phyloP scores from a whole-genome alignment of 2,797 vertebrate species.

The Cottoperca gobio region DNA sequence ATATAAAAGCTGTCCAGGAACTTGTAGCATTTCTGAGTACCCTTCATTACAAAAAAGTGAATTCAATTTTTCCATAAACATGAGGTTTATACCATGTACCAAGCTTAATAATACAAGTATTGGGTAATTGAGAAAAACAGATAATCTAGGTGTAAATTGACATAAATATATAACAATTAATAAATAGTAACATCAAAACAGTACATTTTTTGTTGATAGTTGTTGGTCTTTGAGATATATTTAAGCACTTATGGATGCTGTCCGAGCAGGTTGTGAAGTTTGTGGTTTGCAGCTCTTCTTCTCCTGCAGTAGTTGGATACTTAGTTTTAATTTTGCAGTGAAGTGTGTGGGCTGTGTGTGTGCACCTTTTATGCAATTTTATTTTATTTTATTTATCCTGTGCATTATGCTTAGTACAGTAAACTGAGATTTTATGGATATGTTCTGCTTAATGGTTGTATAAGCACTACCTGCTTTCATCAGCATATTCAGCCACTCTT shows the following conservation, averaged over 20 bases:
- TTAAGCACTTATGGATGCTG: background rate
- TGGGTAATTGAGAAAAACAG: background rate
- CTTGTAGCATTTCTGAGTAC: too few relatives aligned
- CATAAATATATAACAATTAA: too few relatives aligned
- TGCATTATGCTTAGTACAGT: constrained; percentile 20
- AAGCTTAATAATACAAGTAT: too few relatives aligned
- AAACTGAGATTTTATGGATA: constrained; percentile 31
- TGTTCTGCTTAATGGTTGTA: constrained; percentile 40
- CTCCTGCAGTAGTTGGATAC: background rate
- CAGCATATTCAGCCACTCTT: constrained; percentile 61
- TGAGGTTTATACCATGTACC: too few relatives aligned
- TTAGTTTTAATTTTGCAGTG: constrained; percentile 15
- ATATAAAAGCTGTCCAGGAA: too few relatives aligned
- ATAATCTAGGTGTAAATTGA: background rate
- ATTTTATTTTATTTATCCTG: constrained; percentile 41
- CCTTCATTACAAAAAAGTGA: too few relatives aligned
- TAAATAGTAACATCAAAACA: background rate
- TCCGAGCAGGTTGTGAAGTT: background rate
- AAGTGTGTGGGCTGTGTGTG: background rate
- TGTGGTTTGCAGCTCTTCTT: background rate
- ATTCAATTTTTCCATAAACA: too few relatives aligned
- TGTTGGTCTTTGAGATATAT: background rate
- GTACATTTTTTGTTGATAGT: too few relatives aligned
- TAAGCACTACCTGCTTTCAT: constrained; percentile 57
- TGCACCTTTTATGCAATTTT: constrained; percentile 27